Percentiles rank a stretch among this genome's conserved stretches.
phyloP scores from a whole-genome alignment of 2,797 vertebrate genomes.

The Leucoraja ocellata region DNA sequence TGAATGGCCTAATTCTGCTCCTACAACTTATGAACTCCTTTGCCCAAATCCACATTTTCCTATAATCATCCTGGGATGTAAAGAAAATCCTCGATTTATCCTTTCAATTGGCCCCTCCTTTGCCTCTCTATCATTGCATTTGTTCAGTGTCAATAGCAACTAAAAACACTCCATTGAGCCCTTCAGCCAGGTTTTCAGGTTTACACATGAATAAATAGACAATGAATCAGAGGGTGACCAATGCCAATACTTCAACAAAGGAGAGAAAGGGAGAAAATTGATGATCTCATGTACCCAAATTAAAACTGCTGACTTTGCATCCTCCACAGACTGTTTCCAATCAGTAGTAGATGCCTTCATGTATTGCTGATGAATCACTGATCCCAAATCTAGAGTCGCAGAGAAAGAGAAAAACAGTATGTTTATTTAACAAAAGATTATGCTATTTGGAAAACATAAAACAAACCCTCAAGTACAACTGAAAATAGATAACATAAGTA shows the following conservation, averaged over 20 bases:
- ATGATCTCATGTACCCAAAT: constrained; percentile 48
- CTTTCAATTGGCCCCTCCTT: neutral
- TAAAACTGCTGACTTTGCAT: constrained; percentile 48
- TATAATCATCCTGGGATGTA: neutral
- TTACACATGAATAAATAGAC: neutral
- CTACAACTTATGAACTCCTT: too few relatives aligned
- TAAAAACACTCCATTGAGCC: neutral
- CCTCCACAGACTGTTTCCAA: constrained; percentile 44
- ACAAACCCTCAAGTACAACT: too few relatives aligned
- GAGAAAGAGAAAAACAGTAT: constrained; percentile 41
- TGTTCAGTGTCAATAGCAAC: neutral
- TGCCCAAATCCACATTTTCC: neutral
- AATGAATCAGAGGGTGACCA: neutral
- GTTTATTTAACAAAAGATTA: neutral
- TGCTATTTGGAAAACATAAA: too few relatives aligned
- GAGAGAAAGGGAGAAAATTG: neutral
- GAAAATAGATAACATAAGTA: too few relatives aligned
- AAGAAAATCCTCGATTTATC: neutral
- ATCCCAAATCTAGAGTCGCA: constrained; percentile 50
- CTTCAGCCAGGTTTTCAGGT: neutral
- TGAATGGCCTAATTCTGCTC: too few relatives aligned
- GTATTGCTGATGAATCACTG: constrained; percentile 48
- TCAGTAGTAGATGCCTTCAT: constrained; percentile 42
- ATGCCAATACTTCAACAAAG: neutral
- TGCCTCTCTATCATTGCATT: neutral